Percentiles rank a stretch among this genome's conserved stretches.
phyloP scores from a whole-genome alignment of 2,113 vertebrate genomes.

The Cheilinus undulatus region DNA sequence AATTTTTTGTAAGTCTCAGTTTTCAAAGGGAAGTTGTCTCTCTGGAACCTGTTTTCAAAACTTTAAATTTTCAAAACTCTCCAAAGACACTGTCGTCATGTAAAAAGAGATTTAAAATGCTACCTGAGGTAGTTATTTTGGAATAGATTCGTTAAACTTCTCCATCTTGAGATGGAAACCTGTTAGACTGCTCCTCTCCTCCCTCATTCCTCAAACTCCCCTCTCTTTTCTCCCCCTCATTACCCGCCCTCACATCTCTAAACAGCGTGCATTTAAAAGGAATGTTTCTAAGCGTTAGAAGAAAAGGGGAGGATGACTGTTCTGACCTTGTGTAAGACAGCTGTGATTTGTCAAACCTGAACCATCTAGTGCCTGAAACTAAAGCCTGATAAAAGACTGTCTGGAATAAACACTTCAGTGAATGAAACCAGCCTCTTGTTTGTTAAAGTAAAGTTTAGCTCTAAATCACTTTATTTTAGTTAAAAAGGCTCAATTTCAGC shows the following conservation, averaged over 20 bases:
- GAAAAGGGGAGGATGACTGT: constrained; percentile 43
- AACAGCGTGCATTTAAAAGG: constrained; percentile 33
- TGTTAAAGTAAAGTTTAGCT: constrained; percentile 6
- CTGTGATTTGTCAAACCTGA: constrained; percentile 42
- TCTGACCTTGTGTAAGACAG: constrained; percentile 57
- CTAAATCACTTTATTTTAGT: constrained; percentile 29
- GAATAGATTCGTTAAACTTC: constrained; percentile 4
- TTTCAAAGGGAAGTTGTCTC: too few species aligned
- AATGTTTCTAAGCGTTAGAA: constrained; percentile 43
- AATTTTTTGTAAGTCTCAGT: too few species aligned
- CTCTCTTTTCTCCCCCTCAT: constrained; percentile 23
- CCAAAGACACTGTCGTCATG: too few species aligned
- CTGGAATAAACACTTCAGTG: constrained; percentile 15
- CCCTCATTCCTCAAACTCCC: constrained; percentile 53
- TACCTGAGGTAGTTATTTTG: too few species aligned
- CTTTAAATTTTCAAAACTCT: too few species aligned
- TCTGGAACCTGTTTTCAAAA: too few species aligned
- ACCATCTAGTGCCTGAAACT: constrained; percentile 16
- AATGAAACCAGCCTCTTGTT: neutral
- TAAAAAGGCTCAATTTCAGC: constrained; percentile 19
- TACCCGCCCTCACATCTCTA: constrained; percentile 38
- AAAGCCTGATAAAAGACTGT: constrained; percentile 14
- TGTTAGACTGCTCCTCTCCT: constrained; percentile 47
- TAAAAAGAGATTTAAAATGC: too few species aligned
- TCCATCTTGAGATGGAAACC: constrained; percentile 47